phyloP scores from a whole-genome alignment of 2,797 vertebrate species.

The Enteromius afrohamiltoni region DNA sequence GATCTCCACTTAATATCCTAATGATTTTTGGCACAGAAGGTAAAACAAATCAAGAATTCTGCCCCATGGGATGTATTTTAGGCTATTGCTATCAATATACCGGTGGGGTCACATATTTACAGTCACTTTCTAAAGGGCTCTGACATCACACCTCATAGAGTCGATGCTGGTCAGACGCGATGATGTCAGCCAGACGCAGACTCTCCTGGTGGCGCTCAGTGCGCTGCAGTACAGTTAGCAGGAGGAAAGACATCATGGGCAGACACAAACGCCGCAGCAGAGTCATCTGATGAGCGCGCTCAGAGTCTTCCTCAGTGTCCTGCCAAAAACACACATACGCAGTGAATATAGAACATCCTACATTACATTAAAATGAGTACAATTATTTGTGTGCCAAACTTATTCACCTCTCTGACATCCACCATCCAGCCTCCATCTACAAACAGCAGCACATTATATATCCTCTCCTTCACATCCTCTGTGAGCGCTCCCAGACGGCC shows the following conservation, averaged over 20 bases:
- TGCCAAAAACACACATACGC: slow-evolving; percentile 59
- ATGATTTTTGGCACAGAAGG: no score
- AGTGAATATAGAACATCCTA: not conserved
- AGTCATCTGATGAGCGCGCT: slow-evolving; percentile 89
- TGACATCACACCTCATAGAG: slow-evolving; percentile 83
- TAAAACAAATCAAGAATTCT: no score
- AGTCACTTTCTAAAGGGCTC: not conserved
- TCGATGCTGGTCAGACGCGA: slow-evolving; percentile 89
- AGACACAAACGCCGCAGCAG: slow-evolving; percentile 88
- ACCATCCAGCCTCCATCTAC: slow-evolving; percentile 99
- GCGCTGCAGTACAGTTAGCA: slow-evolving; percentile 90
- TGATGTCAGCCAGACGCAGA: slow-evolving; percentile 89
- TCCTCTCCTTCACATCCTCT: slow-evolving; percentile 93
- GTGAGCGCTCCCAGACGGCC: slow-evolving; percentile 87
- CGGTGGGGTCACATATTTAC: not conserved
- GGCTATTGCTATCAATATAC: no score
- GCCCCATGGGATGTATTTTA: no score
- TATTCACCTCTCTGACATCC: slow-evolving; percentile 88
- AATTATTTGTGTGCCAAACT: not conserved
- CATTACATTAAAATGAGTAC: not conserved
- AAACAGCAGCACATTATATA: slow-evolving; percentile 96
- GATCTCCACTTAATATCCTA: no score
- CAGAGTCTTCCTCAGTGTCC: slow-evolving; percentile 87
- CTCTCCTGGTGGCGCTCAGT: slow-evolving; percentile 92
- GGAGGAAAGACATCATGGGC: slow-evolving; percentile 89